Conservation (phyloP, 2,888 invertebrate species). For the Pammene aurita region DNA sequence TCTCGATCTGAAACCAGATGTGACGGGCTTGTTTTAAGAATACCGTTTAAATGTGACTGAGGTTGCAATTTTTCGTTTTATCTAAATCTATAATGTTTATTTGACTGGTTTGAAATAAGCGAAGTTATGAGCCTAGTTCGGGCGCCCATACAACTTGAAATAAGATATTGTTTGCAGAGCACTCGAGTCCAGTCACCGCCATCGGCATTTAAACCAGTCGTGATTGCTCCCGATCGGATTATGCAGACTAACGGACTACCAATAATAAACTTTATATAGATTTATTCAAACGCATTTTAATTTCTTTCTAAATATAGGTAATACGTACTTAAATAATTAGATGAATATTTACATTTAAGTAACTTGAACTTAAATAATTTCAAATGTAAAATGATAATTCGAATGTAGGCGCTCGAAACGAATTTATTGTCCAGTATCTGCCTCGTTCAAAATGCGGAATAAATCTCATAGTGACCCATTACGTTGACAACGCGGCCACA, state of each 20-base stretch:
- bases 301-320: neutral
- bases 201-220: slow-evolving; percentile 35
- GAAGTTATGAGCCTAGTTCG: slow-evolving; percentile 16
- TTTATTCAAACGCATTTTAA: slow-evolving; percentile 12
- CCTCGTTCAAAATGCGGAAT: slow-evolving; percentile 35
- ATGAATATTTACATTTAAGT: slow-evolving; percentile 18
- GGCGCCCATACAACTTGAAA: slow-evolving; percentile 50
- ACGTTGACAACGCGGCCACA: slow-evolving; percentile 44
- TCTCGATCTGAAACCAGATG: slow-evolving; percentile 34
- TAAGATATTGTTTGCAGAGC: slow-evolving; percentile 63
- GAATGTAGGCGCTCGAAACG: slow-evolving; percentile 24
- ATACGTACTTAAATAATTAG: slow-evolving; percentile 2
- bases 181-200: slow-evolving; percentile 46
- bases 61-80: slow-evolving; percentile 32
- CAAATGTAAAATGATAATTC: slow-evolving; percentile 22
- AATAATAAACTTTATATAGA: slow-evolving; percentile 20
- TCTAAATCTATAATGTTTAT: slow-evolving; percentile 32
- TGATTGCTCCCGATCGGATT: slow-evolving; percentile 35
- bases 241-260: slow-evolving; percentile 32
- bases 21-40: slow-evolving; percentile 23
- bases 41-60: slow-evolving; percentile 32
- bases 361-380: slow-evolving; percentile 16
- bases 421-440: slow-evolving; percentile 24
- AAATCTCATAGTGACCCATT: slow-evolving; percentile 40
- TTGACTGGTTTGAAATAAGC: slow-evolving; percentile 2